Evolutionary conservation across 2,797 vertebrate genomes (phyloP).

Genomic region (Karalla daura): DNA sequence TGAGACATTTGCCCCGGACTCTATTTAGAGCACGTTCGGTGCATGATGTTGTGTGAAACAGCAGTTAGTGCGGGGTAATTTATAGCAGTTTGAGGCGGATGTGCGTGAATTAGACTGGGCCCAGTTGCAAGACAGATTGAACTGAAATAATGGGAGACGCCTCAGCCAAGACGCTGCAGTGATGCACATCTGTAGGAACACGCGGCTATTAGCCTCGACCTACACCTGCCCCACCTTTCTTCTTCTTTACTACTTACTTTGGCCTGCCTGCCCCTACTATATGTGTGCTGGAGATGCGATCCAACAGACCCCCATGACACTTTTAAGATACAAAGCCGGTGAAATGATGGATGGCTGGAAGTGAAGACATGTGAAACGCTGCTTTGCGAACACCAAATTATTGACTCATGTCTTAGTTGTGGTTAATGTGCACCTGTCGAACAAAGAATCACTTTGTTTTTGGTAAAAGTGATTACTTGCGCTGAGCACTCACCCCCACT

Average conservation of each 20-base stretch:
- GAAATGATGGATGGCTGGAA: neutral
- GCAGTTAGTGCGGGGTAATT: too few relatives aligned
- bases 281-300: too few relatives aligned
- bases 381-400: too few relatives aligned
- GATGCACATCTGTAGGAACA: neutral
- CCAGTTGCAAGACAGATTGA: neutral
- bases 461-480: neutral
- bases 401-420: neutral
- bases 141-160: neutral
- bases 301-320: too few relatives aligned
- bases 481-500: neutral
- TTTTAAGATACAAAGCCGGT: too few relatives aligned
- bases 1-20: slow-evolving; percentile 1
- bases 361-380: neutral
- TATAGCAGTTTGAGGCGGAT: too few relatives aligned
- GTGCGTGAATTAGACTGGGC: too few relatives aligned
- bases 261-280: too few relatives aligned
- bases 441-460: neutral
- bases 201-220: neutral
- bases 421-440: neutral
- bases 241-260: too few relatives aligned
- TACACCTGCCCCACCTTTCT: neutral
- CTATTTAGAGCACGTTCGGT: neutral
- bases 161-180: neutral
- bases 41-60: slow-evolving; percentile 10